These are phyloP conservation scores for Sorex maritimensis DNA, from an alignment of 2,797 vertebrate species.

Conservation along the genomic window DNA sequence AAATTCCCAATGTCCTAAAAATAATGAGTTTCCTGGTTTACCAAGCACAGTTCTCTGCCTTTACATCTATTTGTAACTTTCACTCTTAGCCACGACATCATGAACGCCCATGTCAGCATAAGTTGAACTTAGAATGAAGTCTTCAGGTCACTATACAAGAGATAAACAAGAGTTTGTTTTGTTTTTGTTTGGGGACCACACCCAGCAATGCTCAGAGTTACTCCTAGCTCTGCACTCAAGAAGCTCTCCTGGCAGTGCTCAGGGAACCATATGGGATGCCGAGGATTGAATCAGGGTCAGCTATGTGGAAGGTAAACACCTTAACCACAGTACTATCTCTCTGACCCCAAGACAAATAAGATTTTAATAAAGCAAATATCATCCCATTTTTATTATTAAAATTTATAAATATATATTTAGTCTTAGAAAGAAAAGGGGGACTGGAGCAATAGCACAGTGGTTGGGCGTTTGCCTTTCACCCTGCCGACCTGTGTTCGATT, in stretches of 20 bases:
- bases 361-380: neutral
- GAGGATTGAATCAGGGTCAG: too few species aligned
- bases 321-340: too few species aligned
- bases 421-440: too few species aligned
- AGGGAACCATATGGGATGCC: too few species aligned
- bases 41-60: neutral
- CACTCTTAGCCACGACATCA: neutral
- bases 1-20: neutral
- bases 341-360: neutral
- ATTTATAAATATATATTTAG: neutral
- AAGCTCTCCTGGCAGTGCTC: too few species aligned
- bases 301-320: too few species aligned
- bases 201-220: too few species aligned
- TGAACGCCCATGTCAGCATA: neutral
- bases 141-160: neutral
- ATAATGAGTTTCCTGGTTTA: neutral
- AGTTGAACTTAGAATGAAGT: neutral
- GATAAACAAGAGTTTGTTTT: neutral
- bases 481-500: too few species aligned
- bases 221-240: too few species aligned
- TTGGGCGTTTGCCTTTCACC: too few species aligned
- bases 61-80: slow-evolving; percentile 7
- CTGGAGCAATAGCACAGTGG: too few species aligned
- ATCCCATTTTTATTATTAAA: slow-evolving; percentile 10
- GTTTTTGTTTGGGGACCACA: too few species aligned